Percentiles rank a stretch among this genome's conserved stretches.
Evolutionary conservation across 37 sponge, comb jelly and placozoan genomes (phyloP).

Genomic region (Geodia barretti): DNA sequence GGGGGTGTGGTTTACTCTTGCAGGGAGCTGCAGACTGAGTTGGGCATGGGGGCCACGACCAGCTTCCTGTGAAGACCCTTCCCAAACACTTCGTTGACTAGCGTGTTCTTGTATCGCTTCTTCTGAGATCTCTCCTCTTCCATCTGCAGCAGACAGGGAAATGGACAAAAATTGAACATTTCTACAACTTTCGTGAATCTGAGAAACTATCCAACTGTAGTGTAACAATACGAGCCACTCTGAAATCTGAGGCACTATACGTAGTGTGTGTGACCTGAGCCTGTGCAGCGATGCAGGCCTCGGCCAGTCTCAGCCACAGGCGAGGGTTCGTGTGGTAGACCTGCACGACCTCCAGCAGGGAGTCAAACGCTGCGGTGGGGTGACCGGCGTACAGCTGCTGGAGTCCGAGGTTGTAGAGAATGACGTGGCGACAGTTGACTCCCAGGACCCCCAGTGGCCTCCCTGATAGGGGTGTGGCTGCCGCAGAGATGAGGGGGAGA

Average conservation of each 20-base stretch:
- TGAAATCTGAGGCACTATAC: too few species aligned
- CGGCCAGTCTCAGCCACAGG: conserved; percentile 95
- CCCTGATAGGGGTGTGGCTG: conserved; percentile 89
- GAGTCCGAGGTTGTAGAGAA: conserved; percentile 93
- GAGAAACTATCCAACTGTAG: not conserved
- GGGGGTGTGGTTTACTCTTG: not conserved
- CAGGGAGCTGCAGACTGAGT: not conserved
- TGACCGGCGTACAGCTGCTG: conserved; percentile 91
- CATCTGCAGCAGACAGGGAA: conserved; percentile 15
- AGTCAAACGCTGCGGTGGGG: conserved; percentile 88
- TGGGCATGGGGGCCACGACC: conserved; percentile 52
- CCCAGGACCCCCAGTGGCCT: conserved; percentile 82
- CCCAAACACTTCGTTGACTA: conserved; percentile 76
- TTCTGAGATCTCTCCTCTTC: conserved; percentile 25
- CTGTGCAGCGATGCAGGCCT: conserved; percentile 87
- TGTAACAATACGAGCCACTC: too few species aligned
- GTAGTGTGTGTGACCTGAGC: conserved; percentile 32
- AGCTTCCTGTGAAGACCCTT: conserved; percentile 78
- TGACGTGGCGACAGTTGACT: conserved; percentile 87
- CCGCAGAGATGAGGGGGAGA: not conserved
- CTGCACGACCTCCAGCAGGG: conserved; percentile 87
- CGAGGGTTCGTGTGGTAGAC: conserved; percentile 92
- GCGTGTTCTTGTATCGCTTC: conserved; percentile 63
- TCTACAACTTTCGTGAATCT: too few species aligned
- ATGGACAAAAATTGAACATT: not conserved